These are phyloP conservation scores for Cossypha heuglini DNA, from an alignment of 2,797 vertebrate genomes.

Conservation along the genomic window DNA sequence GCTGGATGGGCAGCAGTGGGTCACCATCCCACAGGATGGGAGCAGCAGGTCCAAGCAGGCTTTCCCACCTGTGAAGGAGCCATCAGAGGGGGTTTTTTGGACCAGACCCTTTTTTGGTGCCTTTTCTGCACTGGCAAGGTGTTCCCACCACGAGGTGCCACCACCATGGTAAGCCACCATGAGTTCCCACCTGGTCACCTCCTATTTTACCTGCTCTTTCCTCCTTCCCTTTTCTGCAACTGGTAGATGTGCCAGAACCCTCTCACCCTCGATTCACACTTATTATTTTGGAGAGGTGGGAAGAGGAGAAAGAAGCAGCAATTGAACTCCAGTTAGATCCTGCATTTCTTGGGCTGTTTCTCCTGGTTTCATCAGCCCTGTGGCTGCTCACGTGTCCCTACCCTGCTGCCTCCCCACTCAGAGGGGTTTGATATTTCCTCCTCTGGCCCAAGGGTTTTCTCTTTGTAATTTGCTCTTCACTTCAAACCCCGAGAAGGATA, in stretches of 20 bases:
- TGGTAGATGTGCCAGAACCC: neutral
- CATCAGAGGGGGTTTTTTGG: neutral
- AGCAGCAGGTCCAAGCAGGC: neutral
- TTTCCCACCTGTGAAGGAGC: neutral
- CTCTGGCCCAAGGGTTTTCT: conserved; percentile 14
- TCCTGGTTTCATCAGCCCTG: neutral
- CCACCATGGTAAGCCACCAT: neutral
- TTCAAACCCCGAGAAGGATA: neutral
- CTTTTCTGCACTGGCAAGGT: neutral
- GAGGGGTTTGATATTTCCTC: neutral
- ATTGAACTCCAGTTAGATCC: neutral
- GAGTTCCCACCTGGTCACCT: neutral
- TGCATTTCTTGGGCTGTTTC: neutral
- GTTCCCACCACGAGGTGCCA: neutral
- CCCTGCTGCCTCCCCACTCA: neutral
- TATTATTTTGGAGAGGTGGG: neutral
- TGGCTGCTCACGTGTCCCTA: neutral
- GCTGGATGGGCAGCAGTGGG: accelerated
- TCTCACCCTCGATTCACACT: accelerated
- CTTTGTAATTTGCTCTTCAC: neutral
- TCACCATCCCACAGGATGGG: accelerated
- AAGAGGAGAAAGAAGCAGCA: neutral
- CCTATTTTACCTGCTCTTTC: neutral
- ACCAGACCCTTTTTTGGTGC: neutral
- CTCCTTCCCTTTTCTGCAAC: neutral